Conservation (phyloP, 2,797 vertebrate species). For the Steatocranus sp. region DNA sequence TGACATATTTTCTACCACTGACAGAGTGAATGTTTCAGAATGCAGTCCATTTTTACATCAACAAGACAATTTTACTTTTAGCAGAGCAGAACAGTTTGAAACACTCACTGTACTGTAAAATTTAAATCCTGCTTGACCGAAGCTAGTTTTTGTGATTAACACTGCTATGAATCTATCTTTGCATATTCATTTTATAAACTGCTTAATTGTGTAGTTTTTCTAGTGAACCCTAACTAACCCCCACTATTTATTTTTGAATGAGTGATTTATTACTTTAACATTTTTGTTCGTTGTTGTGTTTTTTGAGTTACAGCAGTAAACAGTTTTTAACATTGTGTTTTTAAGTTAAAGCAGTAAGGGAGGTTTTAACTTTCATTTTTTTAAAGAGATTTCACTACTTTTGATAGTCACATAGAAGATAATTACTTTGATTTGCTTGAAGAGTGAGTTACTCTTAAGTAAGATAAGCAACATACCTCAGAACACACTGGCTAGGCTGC, state of each 20-base stretch:
- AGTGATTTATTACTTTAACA: not conserved
- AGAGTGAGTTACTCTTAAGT: not conserved
- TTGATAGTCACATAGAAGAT: not conserved
- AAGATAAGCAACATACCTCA: not conserved
- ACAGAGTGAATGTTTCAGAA: not conserved
- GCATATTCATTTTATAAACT: not conserved
- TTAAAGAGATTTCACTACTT: not conserved
- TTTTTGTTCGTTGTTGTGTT: not conserved
- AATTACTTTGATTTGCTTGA: not conserved
- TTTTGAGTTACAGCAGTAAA: not conserved
- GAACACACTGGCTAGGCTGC: not conserved
- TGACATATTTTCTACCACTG: not conserved
- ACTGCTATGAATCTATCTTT: not conserved
- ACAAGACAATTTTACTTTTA: not conserved
- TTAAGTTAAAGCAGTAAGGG: not conserved
- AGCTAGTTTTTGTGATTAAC: not conserved
- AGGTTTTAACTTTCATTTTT: not conserved
- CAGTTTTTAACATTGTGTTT: not conserved
- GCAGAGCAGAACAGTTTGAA: not conserved
- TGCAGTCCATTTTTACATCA: not conserved
- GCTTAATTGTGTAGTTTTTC: not conserved
- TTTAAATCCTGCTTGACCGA: not conserved
- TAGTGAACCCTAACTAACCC: not conserved
- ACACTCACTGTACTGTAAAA: not conserved
- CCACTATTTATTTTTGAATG: not conserved